Base-by-base conservation (phyloP, 2,888 invertebrate species). In the Clivina fossor region DNA sequence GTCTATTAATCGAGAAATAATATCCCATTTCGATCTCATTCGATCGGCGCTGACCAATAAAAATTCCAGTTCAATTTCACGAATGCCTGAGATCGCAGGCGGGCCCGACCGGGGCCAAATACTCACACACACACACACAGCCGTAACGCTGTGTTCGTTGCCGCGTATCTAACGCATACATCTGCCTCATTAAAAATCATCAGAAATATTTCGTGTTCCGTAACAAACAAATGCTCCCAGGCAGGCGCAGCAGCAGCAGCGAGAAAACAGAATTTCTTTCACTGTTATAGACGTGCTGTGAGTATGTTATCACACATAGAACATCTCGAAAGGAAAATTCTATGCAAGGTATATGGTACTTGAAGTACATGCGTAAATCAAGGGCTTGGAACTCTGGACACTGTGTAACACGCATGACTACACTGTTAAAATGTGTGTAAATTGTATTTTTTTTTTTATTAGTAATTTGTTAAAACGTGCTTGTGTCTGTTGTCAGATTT, bases 201-300 rank as follows among this genome's bases (percentile, higher is more conserved):
- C 44, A 44, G 30, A 44, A 44, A 44, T 44, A 32, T 44, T 30
- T 32, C 30, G 28, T 44, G 43, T 11, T 26, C 43, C 24, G 26
- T 26, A 26, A 47, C 47, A 47, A n/a, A 47, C 47, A 47, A n/a
- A 47, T 47, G 47, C 47, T 47, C 33, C 47, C 11, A 47, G 33
- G 22, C n/a, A n/a, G n/a, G n/a, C n/a, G n/a, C n/a, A n/a, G n/a
- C n/a, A n/a, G n/a, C n/a, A n/a, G n/a, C 47, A 33, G 47, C 22
- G 47, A 47, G 47, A 47, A 47, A 47, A 47, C 47, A 33, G 47
- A 47, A 47, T 47, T 22, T 32, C 47, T 33, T 13, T n/a, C n/a
- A n/a, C n/a, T n/a, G n/a, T n/a, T n/a, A n/a, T n/a, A n/a, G n/a
- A n/a, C n/a, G n/a, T n/a, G n/a, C n/a, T n/a, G n/a, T n/a, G n/a